Evolutionary conservation across 1,140 invertebrate species (phyloP).

Genomic region (Arctopsyche grandis): DNA sequence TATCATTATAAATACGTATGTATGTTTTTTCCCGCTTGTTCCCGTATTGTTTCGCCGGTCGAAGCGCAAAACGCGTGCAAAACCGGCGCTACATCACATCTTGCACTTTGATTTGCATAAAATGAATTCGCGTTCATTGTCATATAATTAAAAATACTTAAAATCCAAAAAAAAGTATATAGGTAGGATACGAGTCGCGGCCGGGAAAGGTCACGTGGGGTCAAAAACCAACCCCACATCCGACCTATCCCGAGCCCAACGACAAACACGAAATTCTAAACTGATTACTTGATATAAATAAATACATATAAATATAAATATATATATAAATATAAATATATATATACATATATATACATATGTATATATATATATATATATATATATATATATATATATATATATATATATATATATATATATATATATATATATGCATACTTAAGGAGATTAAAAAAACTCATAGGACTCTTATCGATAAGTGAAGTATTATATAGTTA

Average conservation of each 20-base stretch:
- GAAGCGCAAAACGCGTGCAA: too few species aligned
- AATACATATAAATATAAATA: conserved; percentile 37
- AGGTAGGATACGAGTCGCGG: conserved; percentile 48
- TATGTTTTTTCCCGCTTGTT: too few species aligned
- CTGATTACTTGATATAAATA: conserved; percentile 55
- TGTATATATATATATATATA: conserved; percentile 24
- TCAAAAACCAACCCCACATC: too few species aligned
- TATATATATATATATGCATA: not conserved
- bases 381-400: conserved; percentile 24
- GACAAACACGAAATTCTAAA: conserved; percentile 55
- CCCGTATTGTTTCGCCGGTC: too few species aligned
- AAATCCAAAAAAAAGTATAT: conserved; percentile 42
- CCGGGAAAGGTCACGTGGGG: conserved; percentile 26
- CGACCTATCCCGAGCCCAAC: conserved; percentile 37
- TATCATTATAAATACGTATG: too few species aligned
- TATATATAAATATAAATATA: conserved; percentile 16
- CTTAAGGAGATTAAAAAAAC: conserved; percentile 14
- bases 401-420: conserved; percentile 14
- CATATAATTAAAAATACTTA: conserved; percentile 47
- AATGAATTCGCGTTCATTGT: conserved; percentile 54
- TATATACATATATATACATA: conserved; percentile 12
- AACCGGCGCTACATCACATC: too few species aligned
- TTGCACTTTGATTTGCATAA: conserved; percentile 47
- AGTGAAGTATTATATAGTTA: conserved; percentile 52
- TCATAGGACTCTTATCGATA: conserved; percentile 32